Base-by-base conservation (phyloP, 2,113 vertebrate species). In the Cygnus atratus region DNA sequence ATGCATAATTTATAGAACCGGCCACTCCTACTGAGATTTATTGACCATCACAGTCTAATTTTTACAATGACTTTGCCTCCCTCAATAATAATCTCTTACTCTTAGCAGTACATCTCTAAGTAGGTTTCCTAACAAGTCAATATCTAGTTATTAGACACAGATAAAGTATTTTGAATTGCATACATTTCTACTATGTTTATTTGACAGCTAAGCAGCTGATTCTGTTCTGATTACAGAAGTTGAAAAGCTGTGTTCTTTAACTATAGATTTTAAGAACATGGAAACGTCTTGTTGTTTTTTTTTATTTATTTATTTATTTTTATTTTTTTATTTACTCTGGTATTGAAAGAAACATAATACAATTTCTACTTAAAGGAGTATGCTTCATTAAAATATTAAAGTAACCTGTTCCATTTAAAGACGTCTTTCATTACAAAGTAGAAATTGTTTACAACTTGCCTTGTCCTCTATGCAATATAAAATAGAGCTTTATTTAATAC, bases 21-120 rank as follows among this genome's bases (percentile, higher is more conserved):
- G 35, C 33, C 25, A 21, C 11, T 57, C 58, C 57, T 58, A 68
- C 66, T 44, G 54, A 86, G 22, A 92, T 73, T 81, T 88, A 78
- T 86, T 94, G 44, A 82, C 67, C 1, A 0, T 50, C 86, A 48
- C 35, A 72, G 6, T 72, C 37, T 92, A 90, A 86, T 48, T 82
- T 88, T 94, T 95, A 63, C 66, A 93, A 83, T 85, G 65, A 25
- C 6, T 74, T 94, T 95, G 13, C 43, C 41, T 93, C 44, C 44
- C 35, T 91, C 58, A 35, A 33, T 79, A 91, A 37, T 66, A 81
- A 70, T 81, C 39, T 86, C 57, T 75, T 79, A 46, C n/a, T 79
- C 76, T 66, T 33, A 76, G 67, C 65, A 76, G 74, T 95, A 92
- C 87, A 88, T 90, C 65, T 96, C 44, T 78, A 2, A 88, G 19